These are phyloP conservation scores for Kuschelorhynchus macadamiae DNA, from an alignment of 2,888 invertebrate species.

Conservation along the genomic window DNA sequence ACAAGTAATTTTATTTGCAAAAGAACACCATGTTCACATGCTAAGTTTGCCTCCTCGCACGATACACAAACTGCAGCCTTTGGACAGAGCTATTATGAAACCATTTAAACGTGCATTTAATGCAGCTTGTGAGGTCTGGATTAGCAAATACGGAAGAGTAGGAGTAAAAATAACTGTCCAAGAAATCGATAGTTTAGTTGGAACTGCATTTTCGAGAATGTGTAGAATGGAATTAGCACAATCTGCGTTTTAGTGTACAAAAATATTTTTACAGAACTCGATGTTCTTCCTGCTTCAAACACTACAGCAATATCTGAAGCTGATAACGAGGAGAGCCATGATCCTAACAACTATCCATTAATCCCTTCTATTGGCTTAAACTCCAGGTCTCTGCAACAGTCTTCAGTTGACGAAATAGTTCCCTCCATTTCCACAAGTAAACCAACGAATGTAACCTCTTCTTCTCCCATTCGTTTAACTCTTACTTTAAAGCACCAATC, in stretches of 20 bases:
- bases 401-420: too few species aligned
- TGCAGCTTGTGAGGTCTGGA: slow-evolving; percentile 3
- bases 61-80: not conserved
- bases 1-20: not conserved
- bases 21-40: not conserved
- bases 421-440: too few species aligned
- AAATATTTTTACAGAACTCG: slow-evolving; percentile 3
- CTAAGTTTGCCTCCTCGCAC: not conserved
- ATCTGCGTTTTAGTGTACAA: not conserved
- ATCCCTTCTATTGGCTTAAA: too few species aligned
- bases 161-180: not conserved
- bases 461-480: too few species aligned
- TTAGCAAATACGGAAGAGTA: not conserved
- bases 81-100: not conserved
- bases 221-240: slow-evolving; percentile 1
- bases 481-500: too few species aligned
- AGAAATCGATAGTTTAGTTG: not conserved
- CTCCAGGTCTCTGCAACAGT: too few species aligned
- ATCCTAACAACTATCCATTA: too few species aligned
- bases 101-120: not conserved
- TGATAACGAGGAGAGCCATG: too few species aligned
- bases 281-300: not conserved
- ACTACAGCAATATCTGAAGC: too few species aligned
- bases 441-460: too few species aligned
- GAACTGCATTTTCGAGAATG: not conserved